Base-by-base conservation (phyloP, 1,140 invertebrate species). In the Metaphire vulgaris region DNA sequence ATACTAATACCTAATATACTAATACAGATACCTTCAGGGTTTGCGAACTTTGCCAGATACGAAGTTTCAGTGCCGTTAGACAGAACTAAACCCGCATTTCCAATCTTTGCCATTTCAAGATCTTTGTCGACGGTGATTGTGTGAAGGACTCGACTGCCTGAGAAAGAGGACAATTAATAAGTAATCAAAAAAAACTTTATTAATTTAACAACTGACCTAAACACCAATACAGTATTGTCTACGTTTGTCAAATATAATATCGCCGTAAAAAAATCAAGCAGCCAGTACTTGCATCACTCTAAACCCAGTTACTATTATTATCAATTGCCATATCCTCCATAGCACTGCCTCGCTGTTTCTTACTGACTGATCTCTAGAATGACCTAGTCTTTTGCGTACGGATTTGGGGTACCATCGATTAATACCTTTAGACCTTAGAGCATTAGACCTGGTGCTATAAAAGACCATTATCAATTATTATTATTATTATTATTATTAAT, bases 81-180 rank as follows among this genome's bases (percentile, higher is more conserved):
- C 33, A 73, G 28, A 31, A 41, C 72, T 41, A 73, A 41, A 21
- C 72, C 72, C 28, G 16, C n/a, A 12, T 73, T 73, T 21, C 72
- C 72, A 12, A 73, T 30, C 26, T 64, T 29, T 28, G 34, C 72
- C 28, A 30, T 28, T 26, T 73, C 72, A 26, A 64, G 28, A 41
- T 73, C 72, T 29, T 28, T 33, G 28, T 73, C 41, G 14, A 73
- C 33, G 41, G 41, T 6, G 41, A 56, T 6, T 21, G 21, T 21
- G 41, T 56, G 21, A 56, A 56, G 41, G 21, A 56, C 41, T 56
- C 21, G 41, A 12, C 6, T 56, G 6, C 41, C 41, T 56, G 21
- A 56, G 21, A 56, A 6, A 56, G 41, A 56, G 41, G 6, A 56
- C 41, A 56, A 56, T 21, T 12, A 6, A 56, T 21, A 6, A 21